Evolutionary conservation across 1,140 invertebrate genomes (phyloP).

Genomic region (Drosophila nannoptera): DNA sequence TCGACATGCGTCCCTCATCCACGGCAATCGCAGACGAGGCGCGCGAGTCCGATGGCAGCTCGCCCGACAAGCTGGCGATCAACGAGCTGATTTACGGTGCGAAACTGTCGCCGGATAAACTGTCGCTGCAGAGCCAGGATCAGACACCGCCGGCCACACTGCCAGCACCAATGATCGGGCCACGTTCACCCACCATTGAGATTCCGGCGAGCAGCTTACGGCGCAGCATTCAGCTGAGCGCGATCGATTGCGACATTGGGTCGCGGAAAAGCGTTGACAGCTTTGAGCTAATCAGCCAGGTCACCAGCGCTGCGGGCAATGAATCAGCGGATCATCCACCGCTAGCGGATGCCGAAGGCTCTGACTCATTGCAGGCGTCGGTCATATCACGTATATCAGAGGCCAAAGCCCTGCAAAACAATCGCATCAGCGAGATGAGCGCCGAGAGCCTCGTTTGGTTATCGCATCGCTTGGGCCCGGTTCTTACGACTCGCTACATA

Average conservation of each 20-base stretch:
- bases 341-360: conserved; percentile 29
- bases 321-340: conserved; percentile 25
- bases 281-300: conserved; percentile 72
- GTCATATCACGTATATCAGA: conserved; percentile 67
- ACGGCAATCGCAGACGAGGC: conserved; percentile 80
- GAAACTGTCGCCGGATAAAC: conserved; percentile 71
- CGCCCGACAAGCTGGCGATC: conserved; percentile 69
- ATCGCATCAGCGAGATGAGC: conserved; percentile 92
- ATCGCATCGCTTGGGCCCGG: conserved; percentile 94
- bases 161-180: conserved; percentile 38
- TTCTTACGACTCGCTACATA: conserved; percentile 93
- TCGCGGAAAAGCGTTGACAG: conserved; percentile 80
- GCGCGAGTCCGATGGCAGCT: conserved; percentile 69
- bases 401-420: conserved; percentile 78
- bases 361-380: conserved; percentile 70
- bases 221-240: conserved; percentile 80
- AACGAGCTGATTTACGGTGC: conserved; percentile 70
- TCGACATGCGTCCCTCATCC: conserved; percentile 79
- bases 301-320: conserved; percentile 31
- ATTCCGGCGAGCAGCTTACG: conserved; percentile 80
- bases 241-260: conserved; percentile 83
- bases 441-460: conserved; percentile 95
- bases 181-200: conserved; percentile 82
- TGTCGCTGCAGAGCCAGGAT: conserved; percentile 62
- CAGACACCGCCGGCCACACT: conserved; percentile 49